Base-by-base conservation (phyloP, 2,888 invertebrate species). In the Limenitis camilla region DNA sequence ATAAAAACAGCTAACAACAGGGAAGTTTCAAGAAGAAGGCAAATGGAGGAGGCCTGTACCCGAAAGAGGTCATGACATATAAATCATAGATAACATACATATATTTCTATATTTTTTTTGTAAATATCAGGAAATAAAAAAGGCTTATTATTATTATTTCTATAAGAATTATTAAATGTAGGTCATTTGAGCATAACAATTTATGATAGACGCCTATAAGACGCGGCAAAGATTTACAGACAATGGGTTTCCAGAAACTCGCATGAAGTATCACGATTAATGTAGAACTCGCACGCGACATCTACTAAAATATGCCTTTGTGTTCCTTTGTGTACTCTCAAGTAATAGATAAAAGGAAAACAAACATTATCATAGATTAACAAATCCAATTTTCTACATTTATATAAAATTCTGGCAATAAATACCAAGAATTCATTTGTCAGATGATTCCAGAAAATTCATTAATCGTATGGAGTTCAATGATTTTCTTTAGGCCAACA, bases 231-330 rank as follows among this genome's bases (percentile, higher is more conserved):
- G 27, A 40, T 31, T 10, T 32, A 32, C 52, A 39, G 31, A 52
- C 44, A 44, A 53, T 53, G 30, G 35, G 43, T 35, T 35, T 52
- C 52, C 40, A 32, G 19, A 30, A 49, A 43, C 42, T 10, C 44
- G 43, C 31, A 30, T 30, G 29, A 27, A 44, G 42, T 33, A 19
- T 48, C 39, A 32, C 30, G 29, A 52, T 48, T 52, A 43, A 53
- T 48, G 43, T 47, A 40, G 33, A 53, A 43, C 42, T 40, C 43
- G 30, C 48, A 48, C 43, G 44, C 43, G 29, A 40, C 40, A 43
- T 40, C 44, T 27, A 29, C 39, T 40, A 48, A 42, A 42, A 33
- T 32, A 46, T 38, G 27, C 29, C 7, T 4, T 29, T 10, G 10
- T 36, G 10, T 42, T 36, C 29, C 7, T 45, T 36, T 11, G 45